Percentiles rank a stretch among this genome's conserved stretches.
Conservation (phyloP, 2,888 invertebrate species). For the Limnephilus marmoratus region DNA sequence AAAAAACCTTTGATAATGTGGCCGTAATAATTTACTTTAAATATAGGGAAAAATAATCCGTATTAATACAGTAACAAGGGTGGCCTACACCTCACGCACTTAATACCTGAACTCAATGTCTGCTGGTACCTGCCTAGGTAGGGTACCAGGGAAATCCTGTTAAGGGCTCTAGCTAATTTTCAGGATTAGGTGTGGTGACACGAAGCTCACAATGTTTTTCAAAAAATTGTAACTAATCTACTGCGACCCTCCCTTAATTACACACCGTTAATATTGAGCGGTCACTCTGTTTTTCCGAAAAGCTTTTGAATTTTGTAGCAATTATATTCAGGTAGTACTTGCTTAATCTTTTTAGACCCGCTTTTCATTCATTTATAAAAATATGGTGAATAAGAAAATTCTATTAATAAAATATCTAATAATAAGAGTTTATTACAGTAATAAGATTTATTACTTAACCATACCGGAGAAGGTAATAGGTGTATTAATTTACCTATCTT, state of each 20-base stretch:
- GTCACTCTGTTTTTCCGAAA: not conserved
- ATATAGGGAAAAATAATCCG: not conserved
- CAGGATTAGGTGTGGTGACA: not conserved
- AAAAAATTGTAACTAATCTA: not conserved
- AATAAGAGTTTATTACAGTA: not conserved
- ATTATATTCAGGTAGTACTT: not conserved
- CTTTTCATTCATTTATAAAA: not conserved
- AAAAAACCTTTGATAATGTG: not conserved
- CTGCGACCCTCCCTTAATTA: not conserved
- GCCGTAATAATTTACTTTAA: not conserved
- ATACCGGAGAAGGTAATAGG: not conserved
- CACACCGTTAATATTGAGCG: not conserved
- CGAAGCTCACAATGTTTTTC: not conserved
- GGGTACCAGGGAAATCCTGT: not conserved
- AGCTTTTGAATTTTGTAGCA: not conserved
- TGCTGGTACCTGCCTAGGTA: not conserved
- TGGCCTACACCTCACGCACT: not conserved
- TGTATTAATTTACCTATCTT: too few species aligned
- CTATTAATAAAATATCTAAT: not conserved
- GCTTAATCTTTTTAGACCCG: not conserved
- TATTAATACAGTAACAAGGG: too few species aligned
- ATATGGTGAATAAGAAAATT: not conserved
- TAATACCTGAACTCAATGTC: not conserved
- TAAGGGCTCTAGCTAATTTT: not conserved
- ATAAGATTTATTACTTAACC: not conserved